Conservation (phyloP, 2,888 invertebrate species). For the Platycheirus albimanus region DNA sequence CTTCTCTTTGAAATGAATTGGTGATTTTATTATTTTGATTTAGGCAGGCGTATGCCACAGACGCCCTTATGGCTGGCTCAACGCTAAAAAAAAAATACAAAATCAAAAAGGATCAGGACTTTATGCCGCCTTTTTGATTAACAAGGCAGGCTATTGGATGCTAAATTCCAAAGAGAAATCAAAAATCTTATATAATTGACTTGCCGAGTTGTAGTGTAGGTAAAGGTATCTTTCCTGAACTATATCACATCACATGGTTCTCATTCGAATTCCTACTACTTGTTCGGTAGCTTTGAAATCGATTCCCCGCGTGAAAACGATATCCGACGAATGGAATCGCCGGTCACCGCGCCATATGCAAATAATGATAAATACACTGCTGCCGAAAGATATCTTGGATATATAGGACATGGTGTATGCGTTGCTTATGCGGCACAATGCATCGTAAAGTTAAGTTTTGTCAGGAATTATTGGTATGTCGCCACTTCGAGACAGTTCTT, state of each 20-base stretch:
- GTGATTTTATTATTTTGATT: slow-evolving; percentile 51
- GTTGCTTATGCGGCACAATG: slow-evolving; percentile 20
- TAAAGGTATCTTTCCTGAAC: slow-evolving; percentile 23
- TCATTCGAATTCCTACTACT: slow-evolving; percentile 45
- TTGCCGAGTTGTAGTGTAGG: too few species aligned
- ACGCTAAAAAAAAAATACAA: slow-evolving; percentile 57
- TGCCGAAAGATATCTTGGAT: slow-evolving; percentile 40
- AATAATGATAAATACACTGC: slow-evolving; percentile 72
- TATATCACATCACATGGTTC: slow-evolving; percentile 43
- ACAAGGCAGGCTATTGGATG: slow-evolving; percentile 66
- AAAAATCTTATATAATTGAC: slow-evolving; percentile 72
- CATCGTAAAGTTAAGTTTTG: slow-evolving; percentile 52
- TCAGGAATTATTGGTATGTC: slow-evolving; percentile 71
- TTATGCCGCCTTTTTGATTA: slow-evolving; percentile 66
- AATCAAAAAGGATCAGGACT: slow-evolving; percentile 33
- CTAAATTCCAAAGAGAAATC: slow-evolving; percentile 70
- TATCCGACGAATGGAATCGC: slow-evolving; percentile 56
- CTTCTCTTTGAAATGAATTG: slow-evolving; percentile 58
- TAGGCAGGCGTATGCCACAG: slow-evolving; percentile 42
- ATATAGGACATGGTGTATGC: not conserved
- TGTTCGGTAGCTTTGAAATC: slow-evolving; percentile 72
- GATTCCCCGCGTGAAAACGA: slow-evolving; percentile 53
- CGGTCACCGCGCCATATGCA: slow-evolving; percentile 73
- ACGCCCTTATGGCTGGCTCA: slow-evolving; percentile 70
- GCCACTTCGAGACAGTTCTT: slow-evolving; percentile 52